Evolutionary conservation across 2,113 vertebrate genomes (phyloP), one percentile per base, ranked within the genome.

Genomic region (Periophthalmodon schlosseri): DNA sequence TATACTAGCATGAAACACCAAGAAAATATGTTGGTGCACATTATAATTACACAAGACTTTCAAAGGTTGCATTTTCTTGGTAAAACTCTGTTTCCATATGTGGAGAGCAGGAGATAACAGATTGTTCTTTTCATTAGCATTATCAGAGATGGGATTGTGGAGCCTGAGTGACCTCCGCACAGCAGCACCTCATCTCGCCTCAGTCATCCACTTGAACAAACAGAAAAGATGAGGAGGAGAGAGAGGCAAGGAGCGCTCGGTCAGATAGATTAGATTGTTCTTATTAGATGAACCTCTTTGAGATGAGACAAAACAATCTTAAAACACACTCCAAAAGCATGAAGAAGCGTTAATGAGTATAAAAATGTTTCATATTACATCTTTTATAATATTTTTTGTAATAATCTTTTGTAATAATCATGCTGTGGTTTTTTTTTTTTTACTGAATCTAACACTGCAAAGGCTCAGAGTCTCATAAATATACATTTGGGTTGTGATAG

Each of bases 101-200:
- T 78, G 50, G 36, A 80, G 77, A 74, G 86, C 76, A 83, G 76
- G 73, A 64, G 70, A 74, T 85, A 82, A 77, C 89, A 91, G 88
- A 92, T 89, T 91, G 90, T 91, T 93, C 87, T 91, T 93, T 94
- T 93, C 92, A 92, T 94, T 93, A 89, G 90, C 89, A 90, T 92
- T 92, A 93, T 90, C 93, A 90, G 86, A 90, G 92, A 92, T 92
- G 89, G 91, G 89, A 91, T 93, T 86, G 85, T 50, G 89, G 90
- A 83, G 90, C 89, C 91, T 89, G 52, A 69, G 87, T 91, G 90
- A 93, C 92, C 88, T 82, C 81, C 83, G 84, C 90, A 84, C 91
- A 91, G 90, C 86, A 86, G 90, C 86, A 87, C 85, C 87, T 90
- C 90, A 90, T 93, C 89, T 91, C 23, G 13, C 88, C 91, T 80